phyloP scores from a whole-genome alignment of 2,888 invertebrate species.

The Loripinus fragilis region DNA sequence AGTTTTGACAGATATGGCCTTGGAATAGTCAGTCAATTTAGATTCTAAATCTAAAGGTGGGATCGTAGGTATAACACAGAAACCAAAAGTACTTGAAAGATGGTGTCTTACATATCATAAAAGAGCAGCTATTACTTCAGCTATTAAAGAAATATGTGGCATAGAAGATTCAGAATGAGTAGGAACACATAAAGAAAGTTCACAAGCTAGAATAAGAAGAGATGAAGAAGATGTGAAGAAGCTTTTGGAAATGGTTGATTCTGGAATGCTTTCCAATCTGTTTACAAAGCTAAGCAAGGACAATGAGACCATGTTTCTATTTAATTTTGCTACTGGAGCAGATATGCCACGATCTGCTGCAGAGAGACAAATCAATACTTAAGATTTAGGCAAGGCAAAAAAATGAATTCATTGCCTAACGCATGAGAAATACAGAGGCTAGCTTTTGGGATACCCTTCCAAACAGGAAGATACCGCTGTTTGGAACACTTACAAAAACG shows the following conservation, averaged over 20 bases:
- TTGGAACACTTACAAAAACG: not conserved
- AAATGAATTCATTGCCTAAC: not conserved
- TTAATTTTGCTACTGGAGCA: not conserved
- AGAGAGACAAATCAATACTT: not conserved
- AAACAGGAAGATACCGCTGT: not conserved
- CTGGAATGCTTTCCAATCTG: too few species aligned
- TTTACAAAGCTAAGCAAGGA: too few species aligned
- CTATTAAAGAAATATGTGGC: too few species aligned
- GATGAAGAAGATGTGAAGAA: too few species aligned
- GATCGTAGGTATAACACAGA: too few species aligned
- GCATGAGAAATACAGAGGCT: not conserved
- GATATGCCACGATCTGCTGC: not conserved
- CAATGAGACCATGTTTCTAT: not conserved
- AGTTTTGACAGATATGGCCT: slow-evolving; percentile 11
- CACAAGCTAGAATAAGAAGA: too few species aligned
- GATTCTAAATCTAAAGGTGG: not conserved
- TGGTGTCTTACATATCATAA: too few species aligned
- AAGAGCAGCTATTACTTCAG: too few species aligned
- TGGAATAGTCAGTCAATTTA: not conserved
- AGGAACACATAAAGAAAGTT: too few species aligned
- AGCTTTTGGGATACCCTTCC: not conserved
- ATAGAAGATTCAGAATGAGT: too few species aligned
- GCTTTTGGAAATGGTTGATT: too few species aligned
- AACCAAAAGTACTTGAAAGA: too few species aligned
- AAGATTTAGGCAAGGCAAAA: not conserved